Percentiles rank a stretch among this genome's conserved stretches.
phyloP scores from a whole-genome alignment of 2,888 invertebrate species.

The Noctua janthina region DNA sequence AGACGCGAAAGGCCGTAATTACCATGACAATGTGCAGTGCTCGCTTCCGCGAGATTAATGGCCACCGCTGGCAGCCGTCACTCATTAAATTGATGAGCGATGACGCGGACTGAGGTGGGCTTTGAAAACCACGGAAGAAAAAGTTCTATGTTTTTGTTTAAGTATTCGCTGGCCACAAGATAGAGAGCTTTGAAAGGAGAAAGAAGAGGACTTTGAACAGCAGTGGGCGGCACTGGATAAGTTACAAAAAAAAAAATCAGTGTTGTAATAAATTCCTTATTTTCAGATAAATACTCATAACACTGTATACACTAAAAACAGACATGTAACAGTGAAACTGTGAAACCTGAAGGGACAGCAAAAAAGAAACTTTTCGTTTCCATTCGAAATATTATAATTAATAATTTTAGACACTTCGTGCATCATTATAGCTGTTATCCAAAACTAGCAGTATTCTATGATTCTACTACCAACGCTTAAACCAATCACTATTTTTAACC shows the following conservation, averaged over 20 bases:
- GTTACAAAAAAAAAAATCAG: not conserved
- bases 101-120: conserved; percentile 61
- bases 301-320: not conserved
- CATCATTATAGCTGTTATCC: not conserved
- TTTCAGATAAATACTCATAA: not conserved
- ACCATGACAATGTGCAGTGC: conserved; percentile 68
- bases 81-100: conserved; percentile 74
- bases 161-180: not conserved
- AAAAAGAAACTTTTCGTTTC: not conserved
- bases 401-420: too few relatives aligned
- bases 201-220: not conserved
- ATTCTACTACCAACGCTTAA: not conserved
- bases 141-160: too few relatives aligned
- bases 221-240: not conserved
- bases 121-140: conserved; percentile 27
- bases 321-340: not conserved
- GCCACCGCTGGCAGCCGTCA: conserved; percentile 64
- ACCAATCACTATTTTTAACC: not conserved
- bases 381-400: too few relatives aligned
- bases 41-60: conserved; percentile 69
- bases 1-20: conserved; percentile 59
- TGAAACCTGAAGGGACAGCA: too few relatives aligned
- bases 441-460: not conserved
- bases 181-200: not conserved
- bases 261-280: not conserved